Conservation (phyloP, 2,113 vertebrate genomes). For the Nyctibius bracteatus region DNA sequence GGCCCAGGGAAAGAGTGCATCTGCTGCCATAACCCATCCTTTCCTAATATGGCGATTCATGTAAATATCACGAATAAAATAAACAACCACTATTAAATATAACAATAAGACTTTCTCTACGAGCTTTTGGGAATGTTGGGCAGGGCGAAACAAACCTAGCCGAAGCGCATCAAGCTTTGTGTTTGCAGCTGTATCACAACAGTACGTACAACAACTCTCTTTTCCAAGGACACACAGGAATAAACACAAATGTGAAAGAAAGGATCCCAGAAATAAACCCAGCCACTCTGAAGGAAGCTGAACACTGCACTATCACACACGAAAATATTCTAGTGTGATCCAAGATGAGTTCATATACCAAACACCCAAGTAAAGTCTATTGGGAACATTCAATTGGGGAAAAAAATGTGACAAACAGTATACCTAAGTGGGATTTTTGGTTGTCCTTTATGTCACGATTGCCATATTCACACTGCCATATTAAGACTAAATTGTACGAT, state of each 20-base stretch:
- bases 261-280: neutral
- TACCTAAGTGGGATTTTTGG: neutral
- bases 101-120: neutral
- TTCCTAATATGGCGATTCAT: neutral
- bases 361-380: neutral
- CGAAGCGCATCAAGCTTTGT: neutral
- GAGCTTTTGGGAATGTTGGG: neutral
- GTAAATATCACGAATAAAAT: neutral
- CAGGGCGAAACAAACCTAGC: neutral
- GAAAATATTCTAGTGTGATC: neutral
- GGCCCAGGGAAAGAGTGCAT: neutral
- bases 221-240: neutral
- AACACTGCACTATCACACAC: neutral
- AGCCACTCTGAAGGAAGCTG: neutral
- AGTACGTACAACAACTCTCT: neutral
- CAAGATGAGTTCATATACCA: neutral
- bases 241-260: neutral
- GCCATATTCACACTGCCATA: neutral
- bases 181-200: neutral
- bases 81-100: neutral
- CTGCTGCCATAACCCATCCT: neutral
- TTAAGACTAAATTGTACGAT: neutral
- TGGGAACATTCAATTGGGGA: neutral
- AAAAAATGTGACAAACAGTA: accelerated
- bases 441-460: neutral